These are phyloP conservation scores for Nasonovia ribisnigri DNA, from an alignment of 2,888 invertebrate genomes.

Conservation along the genomic window DNA sequence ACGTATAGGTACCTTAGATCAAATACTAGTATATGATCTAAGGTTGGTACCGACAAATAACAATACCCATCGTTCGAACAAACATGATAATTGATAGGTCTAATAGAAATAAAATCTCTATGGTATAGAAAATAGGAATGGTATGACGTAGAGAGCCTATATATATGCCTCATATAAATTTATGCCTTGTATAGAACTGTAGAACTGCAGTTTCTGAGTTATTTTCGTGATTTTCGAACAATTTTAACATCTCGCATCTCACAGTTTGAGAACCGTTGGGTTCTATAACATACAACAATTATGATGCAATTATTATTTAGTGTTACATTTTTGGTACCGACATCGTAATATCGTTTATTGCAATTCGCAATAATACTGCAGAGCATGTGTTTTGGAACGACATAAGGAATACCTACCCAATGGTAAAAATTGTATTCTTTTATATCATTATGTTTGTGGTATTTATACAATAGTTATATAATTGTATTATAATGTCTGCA, in stretches of 20 bases:
- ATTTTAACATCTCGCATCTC: not conserved
- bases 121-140: not conserved
- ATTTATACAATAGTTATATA: conserved; percentile 1
- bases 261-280: not conserved
- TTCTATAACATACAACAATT: not conserved
- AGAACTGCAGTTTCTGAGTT: not conserved
- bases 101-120: not conserved
- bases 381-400: not conserved
- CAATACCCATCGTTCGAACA: not conserved
- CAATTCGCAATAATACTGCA: too few species aligned
- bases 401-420: not conserved
- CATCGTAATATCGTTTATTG: not conserved
- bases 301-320: not conserved
- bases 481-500: conserved; percentile 13
- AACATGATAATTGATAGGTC: not conserved
- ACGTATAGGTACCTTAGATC: too few species aligned
- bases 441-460: not conserved
- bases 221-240: not conserved
- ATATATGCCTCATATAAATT: not conserved
- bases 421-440: conserved; percentile 10
- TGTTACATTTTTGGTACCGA: not conserved
- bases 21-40: too few species aligned
- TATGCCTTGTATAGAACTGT: not conserved
- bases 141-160: not conserved
- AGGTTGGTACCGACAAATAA: not conserved